phyloP scores from a whole-genome alignment of 2,888 invertebrate species.

The Seira ritae region DNA sequence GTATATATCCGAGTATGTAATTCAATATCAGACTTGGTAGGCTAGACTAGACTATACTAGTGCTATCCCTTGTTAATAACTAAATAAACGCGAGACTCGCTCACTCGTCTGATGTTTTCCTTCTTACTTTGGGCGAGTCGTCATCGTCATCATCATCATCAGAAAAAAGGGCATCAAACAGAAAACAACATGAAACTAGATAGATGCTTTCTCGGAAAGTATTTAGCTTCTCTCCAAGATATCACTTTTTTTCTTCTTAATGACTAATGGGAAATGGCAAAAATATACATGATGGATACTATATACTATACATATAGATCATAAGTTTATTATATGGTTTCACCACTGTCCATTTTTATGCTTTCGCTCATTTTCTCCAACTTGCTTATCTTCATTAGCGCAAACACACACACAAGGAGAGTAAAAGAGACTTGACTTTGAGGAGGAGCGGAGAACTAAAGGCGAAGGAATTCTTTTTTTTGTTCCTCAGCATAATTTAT shows the following conservation, averaged over 20 bases:
- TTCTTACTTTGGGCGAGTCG: slow-evolving; percentile 7
- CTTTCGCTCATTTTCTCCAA: slow-evolving; percentile 36
- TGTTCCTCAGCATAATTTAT: slow-evolving; percentile 51
- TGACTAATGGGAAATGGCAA: slow-evolving; percentile 55
- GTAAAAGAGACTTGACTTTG: slow-evolving; percentile 34
- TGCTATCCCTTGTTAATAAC: slow-evolving; percentile 11
- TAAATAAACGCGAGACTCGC: slow-evolving; percentile 5
- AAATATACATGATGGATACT: slow-evolving; percentile 8
- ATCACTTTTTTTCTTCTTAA: slow-evolving; percentile 39
- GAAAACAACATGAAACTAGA: slow-evolving; percentile 2
- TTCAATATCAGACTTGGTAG: slow-evolving; percentile 35
- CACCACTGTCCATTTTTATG: slow-evolving; percentile 11
- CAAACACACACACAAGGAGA: slow-evolving; percentile 43
- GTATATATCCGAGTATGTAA: slow-evolving; percentile 36
- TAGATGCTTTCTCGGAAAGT: slow-evolving; percentile 7
- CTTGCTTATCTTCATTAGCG: slow-evolving; percentile 59
- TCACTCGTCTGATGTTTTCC: slow-evolving; percentile 7
- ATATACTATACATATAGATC: background rate
- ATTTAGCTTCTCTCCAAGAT: slow-evolving; percentile 18
- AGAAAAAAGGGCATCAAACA: slow-evolving; percentile 15
- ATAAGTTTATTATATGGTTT: background rate
- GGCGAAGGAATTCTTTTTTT: background rate
- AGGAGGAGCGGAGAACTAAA: background rate
- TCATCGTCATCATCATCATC: slow-evolving; percentile 22
- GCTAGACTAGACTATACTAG: background rate